phyloP scores from a whole-genome alignment of 2,888 invertebrate species.

The Conus canariensis region DNA sequence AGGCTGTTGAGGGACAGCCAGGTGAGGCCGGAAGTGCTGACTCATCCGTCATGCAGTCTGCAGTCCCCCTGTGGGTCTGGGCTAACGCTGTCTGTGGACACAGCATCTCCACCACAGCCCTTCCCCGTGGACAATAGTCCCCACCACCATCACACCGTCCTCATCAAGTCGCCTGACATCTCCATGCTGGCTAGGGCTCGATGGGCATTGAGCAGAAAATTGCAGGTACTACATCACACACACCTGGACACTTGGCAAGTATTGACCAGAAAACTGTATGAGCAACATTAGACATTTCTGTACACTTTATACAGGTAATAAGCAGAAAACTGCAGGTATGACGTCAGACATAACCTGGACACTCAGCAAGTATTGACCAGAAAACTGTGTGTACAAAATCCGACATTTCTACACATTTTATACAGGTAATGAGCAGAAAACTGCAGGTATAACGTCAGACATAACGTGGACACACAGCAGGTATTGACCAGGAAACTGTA shows the following conservation, averaged over 20 bases:
- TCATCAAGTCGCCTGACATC: not conserved
- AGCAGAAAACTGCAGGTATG: too few species aligned
- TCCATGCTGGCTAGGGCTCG: slow-evolving; percentile 13
- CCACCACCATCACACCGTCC: not conserved
- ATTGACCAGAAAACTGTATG: too few species aligned
- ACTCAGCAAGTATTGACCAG: too few species aligned
- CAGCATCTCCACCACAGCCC: not conserved
- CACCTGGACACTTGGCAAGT: too few species aligned
- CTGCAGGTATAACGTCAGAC: not conserved
- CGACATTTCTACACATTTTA: too few species aligned
- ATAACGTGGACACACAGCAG: too few species aligned
- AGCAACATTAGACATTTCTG: too few species aligned
- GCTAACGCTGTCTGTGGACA: not conserved
- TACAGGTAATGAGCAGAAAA: not conserved
- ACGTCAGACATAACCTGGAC: too few species aligned
- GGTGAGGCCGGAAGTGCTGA: not conserved
- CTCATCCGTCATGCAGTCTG: not conserved
- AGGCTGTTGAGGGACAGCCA: slow-evolving; percentile 3
- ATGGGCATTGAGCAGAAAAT: not conserved
- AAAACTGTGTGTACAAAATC: too few species aligned
- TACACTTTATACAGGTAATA: too few species aligned
- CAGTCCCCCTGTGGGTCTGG: slow-evolving; percentile 4
- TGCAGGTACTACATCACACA: too few species aligned
- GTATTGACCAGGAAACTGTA: too few species aligned
- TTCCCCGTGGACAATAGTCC: not conserved